A percentile compares a stretch with the other conserved stretches of the same genome.
Conservation (phyloP, 2,888 invertebrate species). For the Hipparchia semele region DNA sequence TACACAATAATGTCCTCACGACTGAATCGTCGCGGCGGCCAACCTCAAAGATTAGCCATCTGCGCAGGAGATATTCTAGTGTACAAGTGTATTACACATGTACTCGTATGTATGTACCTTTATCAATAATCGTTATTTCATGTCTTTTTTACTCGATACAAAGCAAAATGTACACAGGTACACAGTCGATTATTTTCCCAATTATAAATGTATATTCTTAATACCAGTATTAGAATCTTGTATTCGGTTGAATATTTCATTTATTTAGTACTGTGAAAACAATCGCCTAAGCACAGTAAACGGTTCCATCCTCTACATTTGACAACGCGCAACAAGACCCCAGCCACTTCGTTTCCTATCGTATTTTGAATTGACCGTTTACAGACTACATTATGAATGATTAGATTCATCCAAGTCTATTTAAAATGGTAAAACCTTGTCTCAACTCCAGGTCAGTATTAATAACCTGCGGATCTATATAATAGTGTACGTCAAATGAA, state of each 20-base stretch:
- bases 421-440: not conserved
- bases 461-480: not conserved
- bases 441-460: not conserved
- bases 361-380: too few relatives aligned
- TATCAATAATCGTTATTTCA: slow-evolving; percentile 54
- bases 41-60: too few relatives aligned
- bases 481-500: not conserved
- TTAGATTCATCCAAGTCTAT: not conserved
- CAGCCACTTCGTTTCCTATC: not conserved
- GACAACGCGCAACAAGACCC: not conserved
- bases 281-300: slow-evolving; percentile 47
- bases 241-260: too few relatives aligned
- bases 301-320: slow-evolving; percentile 6
- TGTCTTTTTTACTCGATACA: slow-evolving; percentile 40
- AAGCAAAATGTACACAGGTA: slow-evolving; percentile 42
- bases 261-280: too few relatives aligned
- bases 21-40: too few relatives aligned
- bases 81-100: too few relatives aligned
- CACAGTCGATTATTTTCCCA: too few relatives aligned
- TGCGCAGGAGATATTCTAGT: too few relatives aligned
- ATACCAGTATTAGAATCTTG: too few relatives aligned
- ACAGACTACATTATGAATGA: not conserved
- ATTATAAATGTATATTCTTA: too few relatives aligned
- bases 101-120: slow-evolving; percentile 47
- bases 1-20: slow-evolving; percentile 44